Conservation (phyloP, 1,140 invertebrate species). For the Reticulitermes speratus region DNA sequence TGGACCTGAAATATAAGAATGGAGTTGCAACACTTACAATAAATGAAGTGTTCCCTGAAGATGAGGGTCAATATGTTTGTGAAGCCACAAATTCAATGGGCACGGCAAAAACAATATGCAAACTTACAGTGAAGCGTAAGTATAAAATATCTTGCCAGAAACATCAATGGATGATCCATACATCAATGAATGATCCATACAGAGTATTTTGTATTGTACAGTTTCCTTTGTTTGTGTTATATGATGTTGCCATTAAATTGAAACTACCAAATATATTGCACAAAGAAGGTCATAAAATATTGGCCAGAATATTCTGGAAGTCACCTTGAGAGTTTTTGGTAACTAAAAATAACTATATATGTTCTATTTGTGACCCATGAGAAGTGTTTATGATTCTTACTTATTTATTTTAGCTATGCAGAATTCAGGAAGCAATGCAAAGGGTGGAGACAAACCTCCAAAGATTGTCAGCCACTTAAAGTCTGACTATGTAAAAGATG, state of each 20-base stretch:
- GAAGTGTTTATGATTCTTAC: background rate
- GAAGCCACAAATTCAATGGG: slow-evolving; percentile 89
- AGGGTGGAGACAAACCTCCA: slow-evolving; percentile 70
- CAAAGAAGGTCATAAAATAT: no score
- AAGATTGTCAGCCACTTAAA: slow-evolving; percentile 80
- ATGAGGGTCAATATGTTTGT: slow-evolving; percentile 85
- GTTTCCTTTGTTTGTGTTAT: no score
- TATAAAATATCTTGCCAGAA: slow-evolving; percentile 36
- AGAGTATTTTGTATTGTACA: no score
- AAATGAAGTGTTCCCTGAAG: slow-evolving; percentile 90
- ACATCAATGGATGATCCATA: no score
- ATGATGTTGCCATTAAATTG: no score
- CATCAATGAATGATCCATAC: no score
- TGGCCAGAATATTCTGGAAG: no score
- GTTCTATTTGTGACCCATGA: background rate
- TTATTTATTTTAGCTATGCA: slow-evolving; percentile 59
- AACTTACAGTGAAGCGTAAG: slow-evolving; percentile 80
- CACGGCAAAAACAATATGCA: slow-evolving; percentile 76
- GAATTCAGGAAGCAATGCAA: slow-evolving; percentile 52
- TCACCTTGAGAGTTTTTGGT: no score
- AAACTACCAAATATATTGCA: no score
- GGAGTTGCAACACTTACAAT: slow-evolving; percentile 82
- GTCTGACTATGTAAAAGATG: slow-evolving; percentile 80
- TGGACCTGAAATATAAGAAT: slow-evolving; percentile 89
- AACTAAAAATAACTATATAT: no score